Conservation (phyloP, 2,113 vertebrate species). For the Anoura caudifer region DNA sequence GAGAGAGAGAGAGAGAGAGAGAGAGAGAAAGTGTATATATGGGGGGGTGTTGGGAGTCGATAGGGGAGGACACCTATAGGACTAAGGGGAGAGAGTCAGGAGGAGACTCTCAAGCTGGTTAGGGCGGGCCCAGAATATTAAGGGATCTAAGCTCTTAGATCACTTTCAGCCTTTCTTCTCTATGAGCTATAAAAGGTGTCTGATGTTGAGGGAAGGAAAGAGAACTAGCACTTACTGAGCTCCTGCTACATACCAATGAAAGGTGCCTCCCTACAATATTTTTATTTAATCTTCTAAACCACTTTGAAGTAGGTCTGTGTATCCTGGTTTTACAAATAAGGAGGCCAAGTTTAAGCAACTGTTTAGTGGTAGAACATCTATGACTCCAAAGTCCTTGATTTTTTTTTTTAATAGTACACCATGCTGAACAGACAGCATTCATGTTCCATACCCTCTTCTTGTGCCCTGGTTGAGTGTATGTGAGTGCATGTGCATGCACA, state of each 20-base stretch:
- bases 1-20: background rate
- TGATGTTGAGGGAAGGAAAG: background rate
- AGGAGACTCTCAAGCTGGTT: background rate
- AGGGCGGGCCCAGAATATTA: background rate
- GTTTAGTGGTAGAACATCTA: background rate
- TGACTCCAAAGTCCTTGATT: constrained; percentile 16
- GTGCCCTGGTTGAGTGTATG: background rate
- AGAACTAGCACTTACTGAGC: background rate
- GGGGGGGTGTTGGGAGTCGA: background rate
- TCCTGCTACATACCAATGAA: background rate
- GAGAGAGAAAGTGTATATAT: background rate
- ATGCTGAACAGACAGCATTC: background rate
- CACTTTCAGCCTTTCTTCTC: constrained; percentile 8
- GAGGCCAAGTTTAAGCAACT: constrained; percentile 25
- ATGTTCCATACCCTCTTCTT: background rate
- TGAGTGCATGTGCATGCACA: background rate
- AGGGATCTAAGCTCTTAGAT: constrained; percentile 16
- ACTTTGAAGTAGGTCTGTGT: constrained; percentile 42
- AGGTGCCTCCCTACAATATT: background rate
- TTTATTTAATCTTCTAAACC: constrained; percentile 49
- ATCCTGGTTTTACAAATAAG: constrained; percentile 21
- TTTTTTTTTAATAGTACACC: background rate
- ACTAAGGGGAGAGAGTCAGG: background rate
- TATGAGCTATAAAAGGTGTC: background rate
- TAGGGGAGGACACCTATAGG: background rate